Percentiles rank a stretch among this genome's conserved stretches.
Evolutionary conservation across 1,140 invertebrate genomes (phyloP).

Genomic region (Hirudo medicinalis): DNA sequence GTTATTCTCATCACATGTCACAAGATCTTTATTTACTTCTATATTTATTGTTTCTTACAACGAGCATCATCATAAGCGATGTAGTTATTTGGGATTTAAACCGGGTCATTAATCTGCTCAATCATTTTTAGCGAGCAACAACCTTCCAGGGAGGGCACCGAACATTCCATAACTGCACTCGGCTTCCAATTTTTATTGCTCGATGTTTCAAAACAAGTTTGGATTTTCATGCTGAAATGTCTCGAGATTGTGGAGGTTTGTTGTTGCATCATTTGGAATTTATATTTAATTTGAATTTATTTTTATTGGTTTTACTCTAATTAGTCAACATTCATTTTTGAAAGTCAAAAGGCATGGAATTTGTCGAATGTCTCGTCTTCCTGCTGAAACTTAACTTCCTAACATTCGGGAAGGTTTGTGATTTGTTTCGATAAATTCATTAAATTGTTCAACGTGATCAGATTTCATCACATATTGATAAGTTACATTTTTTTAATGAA

Average conservation of each 20-base stretch:
- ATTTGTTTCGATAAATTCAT: constrained; percentile 12
- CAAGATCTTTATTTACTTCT: too few species aligned
- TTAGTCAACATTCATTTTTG: constrained; percentile 24
- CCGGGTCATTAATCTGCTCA: too few species aligned
- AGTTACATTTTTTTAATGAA: neutral
- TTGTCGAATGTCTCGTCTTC: constrained; percentile 82
- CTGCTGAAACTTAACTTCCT: constrained; percentile 91
- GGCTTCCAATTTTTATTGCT: constrained; percentile 74
- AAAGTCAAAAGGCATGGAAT: constrained; percentile 58
- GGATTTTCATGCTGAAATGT: constrained; percentile 92
- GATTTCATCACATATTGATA: neutral
- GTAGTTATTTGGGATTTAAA: too few species aligned
- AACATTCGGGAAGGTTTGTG: constrained; percentile 69
- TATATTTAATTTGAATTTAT: too few species aligned
- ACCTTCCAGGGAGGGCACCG: constrained; percentile 57
- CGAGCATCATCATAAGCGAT: too few species aligned
- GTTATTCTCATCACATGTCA: too few species aligned
- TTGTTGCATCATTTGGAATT: neutral
- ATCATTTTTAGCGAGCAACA: constrained; percentile 3
- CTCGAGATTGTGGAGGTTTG: constrained; percentile 67
- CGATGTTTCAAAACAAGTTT: constrained; percentile 76
- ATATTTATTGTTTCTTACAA: too few species aligned
- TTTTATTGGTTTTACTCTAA: too few species aligned
- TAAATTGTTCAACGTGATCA: neutral
- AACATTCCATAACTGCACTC: constrained; percentile 52